Base-by-base conservation (phyloP, 1,140 invertebrate genomes). In the Lordiphosa mommai region DNA sequence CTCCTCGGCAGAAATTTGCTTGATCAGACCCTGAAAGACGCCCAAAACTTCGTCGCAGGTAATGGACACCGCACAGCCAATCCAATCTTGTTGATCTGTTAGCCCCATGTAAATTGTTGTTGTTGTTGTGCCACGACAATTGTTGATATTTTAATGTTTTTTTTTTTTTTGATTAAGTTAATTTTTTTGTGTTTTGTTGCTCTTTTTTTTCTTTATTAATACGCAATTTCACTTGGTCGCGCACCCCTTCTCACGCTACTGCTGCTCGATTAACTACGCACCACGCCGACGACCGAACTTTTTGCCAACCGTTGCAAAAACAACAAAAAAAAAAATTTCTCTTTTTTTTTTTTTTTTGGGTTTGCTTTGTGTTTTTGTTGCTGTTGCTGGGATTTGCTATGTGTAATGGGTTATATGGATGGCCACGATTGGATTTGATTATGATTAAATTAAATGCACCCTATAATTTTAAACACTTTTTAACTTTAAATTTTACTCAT, bases 21-120 rank as follows among this genome's bases (percentile, higher is more conserved):
- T 88, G 49, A 97, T 95, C 73, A 94, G 93, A 12, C 96, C 96
- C 88, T 96, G 95, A 85, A 89, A 89, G 9, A 89, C 80, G 44
- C 88, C 88, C 43, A 89, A 53, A 16, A 69, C 64, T 9, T 82
- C 74, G 55, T 84, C 76, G 58, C 88, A 89, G 59, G 84, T 64
- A 53, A 89, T 84, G 30, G 86, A 88, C 49, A 89, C 88, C 59
- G 88, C 88, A 70, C 84, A 76, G 36, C 88, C 88, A 43, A 84
- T 71, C 87, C 88, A 88, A 53, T 85, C 84, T 77, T 87, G 70
- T 67, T 86, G 70, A 76, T 80, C 86, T 65, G 80, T 88, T 57
- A 85, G 60, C 73, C 63, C 73, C 80, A 84, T 85, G 69, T 60
- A 85, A 64, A 30, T 53, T 51, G 51, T 40, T 55, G 23, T 49